Evolutionary conservation across 1,140 invertebrate genomes (phyloP).

Genomic region (Drosophila lini): DNA sequence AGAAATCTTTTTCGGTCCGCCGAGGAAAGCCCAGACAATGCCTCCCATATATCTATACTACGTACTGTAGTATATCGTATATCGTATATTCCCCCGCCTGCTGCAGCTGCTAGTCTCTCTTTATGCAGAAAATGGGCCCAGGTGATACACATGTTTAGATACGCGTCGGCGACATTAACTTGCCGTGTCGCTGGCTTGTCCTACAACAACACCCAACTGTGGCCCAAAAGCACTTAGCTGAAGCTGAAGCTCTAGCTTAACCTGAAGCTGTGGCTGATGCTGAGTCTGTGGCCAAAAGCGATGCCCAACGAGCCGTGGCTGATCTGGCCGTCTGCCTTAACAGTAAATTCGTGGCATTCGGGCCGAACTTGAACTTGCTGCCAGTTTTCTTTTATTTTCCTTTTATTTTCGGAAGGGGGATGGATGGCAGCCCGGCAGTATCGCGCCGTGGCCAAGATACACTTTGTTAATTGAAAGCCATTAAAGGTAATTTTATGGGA

Average conservation of each 20-base stretch:
- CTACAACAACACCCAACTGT: slow-evolving; percentile 49
- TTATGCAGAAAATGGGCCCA: slow-evolving; percentile 49
- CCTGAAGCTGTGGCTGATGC: slow-evolving; percentile 10
- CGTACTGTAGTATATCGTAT: slow-evolving; percentile 1
- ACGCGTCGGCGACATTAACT: slow-evolving; percentile 78
- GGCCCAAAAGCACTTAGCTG: slow-evolving; percentile 51
- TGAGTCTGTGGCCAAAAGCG: slow-evolving; percentile 15
- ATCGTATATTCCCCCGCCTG: background rate
- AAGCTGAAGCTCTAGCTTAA: slow-evolving; percentile 7
- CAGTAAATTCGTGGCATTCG: slow-evolving; percentile 77
- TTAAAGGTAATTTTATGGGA: slow-evolving; percentile 84
- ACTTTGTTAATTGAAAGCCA: slow-evolving; percentile 84
- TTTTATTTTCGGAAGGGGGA: slow-evolving; percentile 15
- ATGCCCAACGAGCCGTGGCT: slow-evolving; percentile 43
- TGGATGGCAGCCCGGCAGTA: slow-evolving; percentile 29
- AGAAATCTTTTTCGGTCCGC: slow-evolving; percentile 58
- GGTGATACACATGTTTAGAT: slow-evolving; percentile 83
- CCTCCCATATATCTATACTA: slow-evolving; percentile 6
- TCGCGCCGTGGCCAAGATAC: slow-evolving; percentile 75
- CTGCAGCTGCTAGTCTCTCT: slow-evolving; percentile 12
- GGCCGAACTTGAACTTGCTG: slow-evolving; percentile 50
- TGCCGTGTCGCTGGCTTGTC: slow-evolving; percentile 46
- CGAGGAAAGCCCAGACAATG: slow-evolving; percentile 33
- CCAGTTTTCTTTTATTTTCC: slow-evolving; percentile 39
- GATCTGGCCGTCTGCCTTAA: slow-evolving; percentile 59